Evolutionary conservation across 2,113 vertebrate genomes (phyloP).

Genomic region (Rhinichthys klamathensis): DNA sequence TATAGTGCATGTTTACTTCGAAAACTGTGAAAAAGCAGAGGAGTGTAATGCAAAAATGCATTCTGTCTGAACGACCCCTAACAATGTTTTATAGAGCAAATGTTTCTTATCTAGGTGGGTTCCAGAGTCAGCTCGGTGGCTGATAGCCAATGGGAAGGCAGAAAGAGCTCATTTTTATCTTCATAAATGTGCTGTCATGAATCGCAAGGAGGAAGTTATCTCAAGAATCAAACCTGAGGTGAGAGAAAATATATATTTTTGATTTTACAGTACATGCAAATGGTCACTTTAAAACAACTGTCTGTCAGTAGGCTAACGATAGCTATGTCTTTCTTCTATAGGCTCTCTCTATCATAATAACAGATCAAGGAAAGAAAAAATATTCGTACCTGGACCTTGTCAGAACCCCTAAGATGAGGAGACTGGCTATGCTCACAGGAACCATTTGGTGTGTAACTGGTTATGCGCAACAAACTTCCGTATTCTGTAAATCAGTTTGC

Average conservation of each 20-base stretch:
- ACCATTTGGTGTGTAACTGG: conserved; percentile 67
- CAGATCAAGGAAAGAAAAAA: conserved; percentile 54
- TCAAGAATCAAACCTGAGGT: conserved; percentile 78
- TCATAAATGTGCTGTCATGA: conserved; percentile 81
- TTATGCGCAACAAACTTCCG: too few relatives aligned
- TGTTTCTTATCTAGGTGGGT: conserved; percentile 79
- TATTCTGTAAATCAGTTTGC: too few relatives aligned
- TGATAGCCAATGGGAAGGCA: conserved; percentile 83
- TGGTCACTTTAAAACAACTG: neutral
- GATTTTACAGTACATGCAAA: too few relatives aligned
- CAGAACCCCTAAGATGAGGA: conserved; percentile 76
- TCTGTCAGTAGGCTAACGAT: neutral
- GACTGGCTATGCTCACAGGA: conserved; percentile 70
- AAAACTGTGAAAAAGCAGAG: too few relatives aligned
- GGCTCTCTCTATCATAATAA: conserved; percentile 64
- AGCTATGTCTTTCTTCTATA: conserved; percentile 41
- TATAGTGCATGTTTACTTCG: too few relatives aligned
- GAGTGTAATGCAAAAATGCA: too few relatives aligned
- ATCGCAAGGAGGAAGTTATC: conserved; percentile 62
- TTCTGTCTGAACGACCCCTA: too few relatives aligned
- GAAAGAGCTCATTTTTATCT: conserved; percentile 81
- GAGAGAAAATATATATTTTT: neutral
- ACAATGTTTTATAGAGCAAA: neutral
- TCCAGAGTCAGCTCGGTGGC: conserved; percentile 91
- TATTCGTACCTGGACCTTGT: conserved; percentile 76